Evolutionary conservation across 1,140 invertebrate species (phyloP), one percentile per base, ranked within the genome.

Genomic region (Acromyrmex echinatior): DNA sequence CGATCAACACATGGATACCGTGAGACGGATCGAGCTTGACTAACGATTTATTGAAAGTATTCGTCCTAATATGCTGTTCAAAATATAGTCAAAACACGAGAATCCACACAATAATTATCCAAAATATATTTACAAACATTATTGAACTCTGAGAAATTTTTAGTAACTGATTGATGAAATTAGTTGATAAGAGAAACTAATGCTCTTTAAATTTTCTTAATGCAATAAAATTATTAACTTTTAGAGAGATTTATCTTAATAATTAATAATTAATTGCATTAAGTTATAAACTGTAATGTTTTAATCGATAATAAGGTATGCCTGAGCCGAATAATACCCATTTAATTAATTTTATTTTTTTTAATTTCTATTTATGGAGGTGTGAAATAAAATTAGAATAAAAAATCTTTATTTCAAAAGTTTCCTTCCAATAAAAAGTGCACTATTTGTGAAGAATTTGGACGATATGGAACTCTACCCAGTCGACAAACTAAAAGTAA

Each of bases 221-320:
- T n/a, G 7, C 1, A 39, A 62, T 18, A 35, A 35, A 63, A 63
- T 63, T 62, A 16, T 63, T 45, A 45, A 10, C 31, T 2, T 39
- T 21, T 35, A 21, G 2, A 21, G 2, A 35, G 31, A 58, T 35
- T 21, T 5, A 35, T 58, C n/a, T 74, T 18, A 56, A 16, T 35
- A 58, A 74, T 74, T 58, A 56, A 21, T 56, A 58, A 58, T 56
- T 21, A 74, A 58, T 21, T 74, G 1, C 31, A 74, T 74, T 31
- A 56, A 31, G 28, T 12, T 31, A 74, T 18, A 74, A 51, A 51
- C 14, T 51, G 39, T 45, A 45, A 45, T 45, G 10, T 9, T 45
- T 45, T 45, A 45, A 45, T 45, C 6, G 39, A 45, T 9, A 10
- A 45, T 45, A 45, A 45, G 39, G 5, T 35, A 35, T 45, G 6